Conservation (phyloP, 2,113 vertebrate species). For the Orthonyx spaldingii region DNA sequence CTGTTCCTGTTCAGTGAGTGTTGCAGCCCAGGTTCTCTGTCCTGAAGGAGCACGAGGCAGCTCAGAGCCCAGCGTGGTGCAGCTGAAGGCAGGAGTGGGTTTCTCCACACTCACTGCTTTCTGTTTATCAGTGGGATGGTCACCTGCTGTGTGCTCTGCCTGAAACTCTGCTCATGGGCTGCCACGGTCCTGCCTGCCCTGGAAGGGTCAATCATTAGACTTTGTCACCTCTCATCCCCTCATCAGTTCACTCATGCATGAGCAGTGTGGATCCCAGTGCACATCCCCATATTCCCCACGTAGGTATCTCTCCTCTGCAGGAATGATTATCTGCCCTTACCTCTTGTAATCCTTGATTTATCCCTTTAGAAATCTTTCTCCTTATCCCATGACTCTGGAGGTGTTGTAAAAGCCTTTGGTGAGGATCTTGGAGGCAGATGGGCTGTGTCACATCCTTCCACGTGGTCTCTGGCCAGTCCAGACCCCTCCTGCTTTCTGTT, state of each 20-base stretch:
- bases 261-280: not conserved
- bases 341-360: not conserved
- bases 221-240: not conserved
- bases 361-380: not conserved
- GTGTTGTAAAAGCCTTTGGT: not conserved
- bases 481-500: not conserved
- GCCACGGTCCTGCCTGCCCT: not conserved
- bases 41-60: not conserved
- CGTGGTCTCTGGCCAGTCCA: fast-evolving
- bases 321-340: not conserved
- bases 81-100: not conserved
- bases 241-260: not conserved
- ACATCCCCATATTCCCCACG: not conserved
- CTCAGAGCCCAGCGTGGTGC: not conserved
- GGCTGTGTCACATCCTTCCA: not conserved
- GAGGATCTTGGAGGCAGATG: not conserved
- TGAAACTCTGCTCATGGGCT: not conserved
- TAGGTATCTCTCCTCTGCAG: not conserved
- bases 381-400: not conserved
- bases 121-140: fast-evolving
- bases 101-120: not conserved
- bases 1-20: not conserved
- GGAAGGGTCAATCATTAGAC: not conserved
- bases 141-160: not conserved
- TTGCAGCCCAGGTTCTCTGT: not conserved